Evolutionary conservation across 2,888 invertebrate genomes (phyloP).

Genomic region (Melipona bicolor): DNA sequence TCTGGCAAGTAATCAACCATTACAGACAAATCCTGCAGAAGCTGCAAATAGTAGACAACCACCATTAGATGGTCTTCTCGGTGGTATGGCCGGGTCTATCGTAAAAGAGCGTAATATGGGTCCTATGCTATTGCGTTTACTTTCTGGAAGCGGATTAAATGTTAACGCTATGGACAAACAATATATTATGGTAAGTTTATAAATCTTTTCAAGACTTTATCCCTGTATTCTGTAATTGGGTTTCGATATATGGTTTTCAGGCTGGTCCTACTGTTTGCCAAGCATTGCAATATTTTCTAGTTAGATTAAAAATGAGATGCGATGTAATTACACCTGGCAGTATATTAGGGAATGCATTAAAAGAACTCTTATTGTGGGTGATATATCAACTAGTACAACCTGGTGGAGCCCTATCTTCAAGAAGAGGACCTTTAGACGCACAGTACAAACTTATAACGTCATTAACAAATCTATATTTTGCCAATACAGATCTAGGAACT

Average conservation of each 20-base stretch:
- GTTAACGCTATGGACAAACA: conserved; percentile 85
- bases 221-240: background rate
- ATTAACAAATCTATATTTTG: conserved; percentile 88
- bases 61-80: conserved; percentile 80
- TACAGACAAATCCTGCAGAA: conserved; percentile 76
- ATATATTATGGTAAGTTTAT: conserved; percentile 84
- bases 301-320: conserved; percentile 88
- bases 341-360: conserved; percentile 86
- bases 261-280: conserved; percentile 92
- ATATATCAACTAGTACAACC: conserved; percentile 90
- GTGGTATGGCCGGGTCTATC: conserved; percentile 88
- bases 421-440: conserved; percentile 90
- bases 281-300: conserved; percentile 89
- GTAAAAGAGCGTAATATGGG: conserved; percentile 89
- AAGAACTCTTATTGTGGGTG: conserved; percentile 89
- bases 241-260: conserved; percentile 80
- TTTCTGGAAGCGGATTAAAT: conserved; percentile 88
- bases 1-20: conserved; percentile 88
- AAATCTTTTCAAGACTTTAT: background rate
- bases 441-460: conserved; percentile 90
- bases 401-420: conserved; percentile 87
- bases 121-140: conserved; percentile 88
- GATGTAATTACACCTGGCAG: conserved; percentile 86
- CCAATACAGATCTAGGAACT: conserved; percentile 89
- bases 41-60: conserved; percentile 76